phyloP scores from a whole-genome alignment of 2,797 vertebrate genomes.

The Kryptopterus vitreolus region DNA sequence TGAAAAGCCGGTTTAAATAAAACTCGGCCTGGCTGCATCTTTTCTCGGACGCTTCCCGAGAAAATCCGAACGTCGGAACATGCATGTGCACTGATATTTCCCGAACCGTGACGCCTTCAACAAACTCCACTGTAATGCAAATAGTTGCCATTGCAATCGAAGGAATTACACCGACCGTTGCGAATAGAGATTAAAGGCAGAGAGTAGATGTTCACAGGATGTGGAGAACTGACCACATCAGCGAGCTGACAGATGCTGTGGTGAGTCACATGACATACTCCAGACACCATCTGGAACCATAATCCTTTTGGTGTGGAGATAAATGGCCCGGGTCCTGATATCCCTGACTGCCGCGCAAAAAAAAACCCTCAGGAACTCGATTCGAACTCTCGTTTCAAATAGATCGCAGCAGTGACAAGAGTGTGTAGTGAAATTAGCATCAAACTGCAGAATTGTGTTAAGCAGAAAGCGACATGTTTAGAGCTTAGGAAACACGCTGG shows the following conservation, averaged over 20 bases:
- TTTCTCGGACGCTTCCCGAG: no score
- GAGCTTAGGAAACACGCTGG: background rate
- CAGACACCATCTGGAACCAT: constrained; percentile 41
- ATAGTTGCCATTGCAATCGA: background rate
- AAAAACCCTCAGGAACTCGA: background rate
- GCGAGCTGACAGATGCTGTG: constrained; percentile 33
- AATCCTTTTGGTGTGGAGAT: constrained; percentile 41
- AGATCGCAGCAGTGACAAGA: background rate
- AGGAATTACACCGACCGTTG: background rate
- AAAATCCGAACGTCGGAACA: background rate
- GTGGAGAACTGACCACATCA: constrained; percentile 31
- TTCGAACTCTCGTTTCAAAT: background rate
- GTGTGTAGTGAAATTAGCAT: background rate
- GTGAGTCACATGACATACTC: constrained; percentile 34
- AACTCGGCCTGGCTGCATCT: background rate
- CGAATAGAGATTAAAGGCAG: background rate
- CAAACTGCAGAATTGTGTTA: background rate
- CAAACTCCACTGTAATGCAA: background rate
- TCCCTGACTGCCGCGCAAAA: constrained; percentile 21
- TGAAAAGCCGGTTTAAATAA: constrained; percentile 8
- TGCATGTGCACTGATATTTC: background rate
- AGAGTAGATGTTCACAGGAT: constrained; percentile 13
- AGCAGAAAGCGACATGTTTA: background rate
- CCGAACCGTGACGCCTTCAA: background rate
- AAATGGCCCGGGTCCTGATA: constrained; percentile 19